Base-by-base conservation (phyloP, 2,797 vertebrate genomes). In the Picus viridis region DNA sequence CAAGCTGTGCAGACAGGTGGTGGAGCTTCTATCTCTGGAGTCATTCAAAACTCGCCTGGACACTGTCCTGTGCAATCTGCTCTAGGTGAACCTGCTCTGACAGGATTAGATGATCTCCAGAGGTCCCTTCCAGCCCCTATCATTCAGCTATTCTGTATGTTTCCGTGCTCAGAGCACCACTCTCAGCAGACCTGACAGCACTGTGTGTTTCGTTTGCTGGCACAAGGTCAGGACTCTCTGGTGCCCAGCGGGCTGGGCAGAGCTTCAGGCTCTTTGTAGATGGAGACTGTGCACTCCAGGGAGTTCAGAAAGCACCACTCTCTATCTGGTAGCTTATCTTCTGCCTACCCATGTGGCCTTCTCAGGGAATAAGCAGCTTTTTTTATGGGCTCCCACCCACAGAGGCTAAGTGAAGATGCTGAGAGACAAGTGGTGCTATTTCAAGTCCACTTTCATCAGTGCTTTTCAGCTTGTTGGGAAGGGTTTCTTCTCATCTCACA, bases 221-320 rank as follows among this genome's bases (percentile, higher is more conserved):
- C 56, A 56, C 6, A 26, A n/a, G 73, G 29, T 47, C 19, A 34
- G 63, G 68, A 67, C 8, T 2, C 14, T 3, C 0, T 0, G 8
- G 9, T 14, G 56, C 47, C 56, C 0, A 0, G 24, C 0, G 0
- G 17, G 16, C 27, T 67, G 73, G n/a, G 47, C 63, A 69, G 74
- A 73, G 30, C 71, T 61, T 94, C 57, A 61, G 43, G 36, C 19
- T 80, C 71, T 64, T 51, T 1, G 2, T 36, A 27, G 34, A 11
- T 59, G n/a, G 41, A 79, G 54, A n/a, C 54, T 64, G 14, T 59
- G n/a, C 5, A 0, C 81, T 75, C 53, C 3, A 5, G 39, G 26
- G 20, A 47, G 43, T 63, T 76, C 74, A 63, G 67, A 51, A 82
- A 92, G 26, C 26, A 70, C 36, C 10, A 1, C n/a, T 57, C 62